These are phyloP conservation scores for Peromyscus aztecus DNA, from an alignment of 2,797 vertebrate species.

Conservation along the genomic window DNA sequence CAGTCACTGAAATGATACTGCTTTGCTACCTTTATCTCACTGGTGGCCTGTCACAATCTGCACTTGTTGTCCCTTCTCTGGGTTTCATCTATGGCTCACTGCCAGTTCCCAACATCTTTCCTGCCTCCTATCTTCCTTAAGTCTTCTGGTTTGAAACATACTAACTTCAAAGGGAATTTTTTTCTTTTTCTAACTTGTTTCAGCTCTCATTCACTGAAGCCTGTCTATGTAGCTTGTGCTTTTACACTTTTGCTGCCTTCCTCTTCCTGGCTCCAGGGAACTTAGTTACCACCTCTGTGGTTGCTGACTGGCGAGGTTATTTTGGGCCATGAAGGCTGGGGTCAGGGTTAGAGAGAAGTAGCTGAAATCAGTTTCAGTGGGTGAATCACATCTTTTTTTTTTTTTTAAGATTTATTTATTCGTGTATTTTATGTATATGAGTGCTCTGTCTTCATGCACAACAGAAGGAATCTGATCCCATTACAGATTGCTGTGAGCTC, in stretches of 20 bases:
- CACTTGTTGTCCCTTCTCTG: neutral
- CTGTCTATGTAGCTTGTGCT: conserved; percentile 49
- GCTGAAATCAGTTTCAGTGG: conserved; percentile 37
- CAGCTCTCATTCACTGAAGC: conserved; percentile 47
- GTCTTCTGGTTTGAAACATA: conserved; percentile 44
- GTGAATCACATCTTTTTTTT: conserved; percentile 31
- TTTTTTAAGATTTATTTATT: neutral
- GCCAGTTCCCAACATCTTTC: conserved; percentile 26
- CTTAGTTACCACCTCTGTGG: conserved; percentile 50
- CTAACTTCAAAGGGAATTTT: conserved; percentile 21
- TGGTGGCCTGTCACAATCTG: neutral
- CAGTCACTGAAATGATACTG: conserved; percentile 47
- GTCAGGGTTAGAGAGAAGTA: conserved; percentile 39
- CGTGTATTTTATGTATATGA: neutral
- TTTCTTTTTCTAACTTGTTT: conserved; percentile 73
- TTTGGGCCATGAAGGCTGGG: conserved; percentile 44
- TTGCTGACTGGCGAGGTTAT: conserved; percentile 73
- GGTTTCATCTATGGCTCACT: neutral
- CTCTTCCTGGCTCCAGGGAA: conserved; percentile 72
- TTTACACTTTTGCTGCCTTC: conserved; percentile 63
- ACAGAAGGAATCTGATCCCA: neutral
- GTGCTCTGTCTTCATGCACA: neutral
- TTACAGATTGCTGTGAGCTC: neutral
- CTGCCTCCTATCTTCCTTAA: neutral
- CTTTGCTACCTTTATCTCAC: conserved; percentile 17